Percentiles rank a stretch among this genome's conserved stretches.
Evolutionary conservation across 30 jellyfish, hydroid and myxozoan species (phyloP).

Genomic region (Sanderia malayensis): DNA sequence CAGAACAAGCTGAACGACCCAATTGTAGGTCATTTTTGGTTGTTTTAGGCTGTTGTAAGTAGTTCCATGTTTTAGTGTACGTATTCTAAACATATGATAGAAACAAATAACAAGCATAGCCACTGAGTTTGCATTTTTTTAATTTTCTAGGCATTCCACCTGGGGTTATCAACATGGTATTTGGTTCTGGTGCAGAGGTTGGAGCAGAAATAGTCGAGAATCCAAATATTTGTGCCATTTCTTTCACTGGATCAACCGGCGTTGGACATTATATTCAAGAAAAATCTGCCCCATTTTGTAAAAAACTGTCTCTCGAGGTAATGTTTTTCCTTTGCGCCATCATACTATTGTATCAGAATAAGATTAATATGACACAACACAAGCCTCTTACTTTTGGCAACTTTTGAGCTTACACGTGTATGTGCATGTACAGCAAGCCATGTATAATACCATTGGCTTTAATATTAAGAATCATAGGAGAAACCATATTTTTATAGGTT

Average conservation of each 20-base stretch:
- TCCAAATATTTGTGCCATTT: constrained; percentile 53
- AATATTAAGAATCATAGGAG: too few species aligned
- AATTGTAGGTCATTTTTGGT: background rate
- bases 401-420: too few species aligned
- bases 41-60: background rate
- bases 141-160: constrained; percentile 66
- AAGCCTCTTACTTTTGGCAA: too few species aligned
- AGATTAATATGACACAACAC: too few species aligned
- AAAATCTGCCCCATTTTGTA: constrained; percentile 50
- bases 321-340: too few species aligned
- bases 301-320: constrained; percentile 84
- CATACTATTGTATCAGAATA: too few species aligned
- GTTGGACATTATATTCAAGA: constrained; percentile 81
- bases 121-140: too few species aligned
- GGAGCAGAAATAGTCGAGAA: constrained; percentile 79
- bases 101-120: background rate
- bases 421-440: too few species aligned
- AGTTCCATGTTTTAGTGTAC: background rate
- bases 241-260: constrained; percentile 85
- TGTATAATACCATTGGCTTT: too few species aligned
- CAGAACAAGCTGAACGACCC: background rate
- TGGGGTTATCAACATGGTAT: constrained; percentile 86
- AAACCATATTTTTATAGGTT: too few species aligned
- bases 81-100: too few species aligned
- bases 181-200: constrained; percentile 72